phyloP scores from a whole-genome alignment of 2,888 invertebrate genomes.

The Arrhopalites spinosus region DNA sequence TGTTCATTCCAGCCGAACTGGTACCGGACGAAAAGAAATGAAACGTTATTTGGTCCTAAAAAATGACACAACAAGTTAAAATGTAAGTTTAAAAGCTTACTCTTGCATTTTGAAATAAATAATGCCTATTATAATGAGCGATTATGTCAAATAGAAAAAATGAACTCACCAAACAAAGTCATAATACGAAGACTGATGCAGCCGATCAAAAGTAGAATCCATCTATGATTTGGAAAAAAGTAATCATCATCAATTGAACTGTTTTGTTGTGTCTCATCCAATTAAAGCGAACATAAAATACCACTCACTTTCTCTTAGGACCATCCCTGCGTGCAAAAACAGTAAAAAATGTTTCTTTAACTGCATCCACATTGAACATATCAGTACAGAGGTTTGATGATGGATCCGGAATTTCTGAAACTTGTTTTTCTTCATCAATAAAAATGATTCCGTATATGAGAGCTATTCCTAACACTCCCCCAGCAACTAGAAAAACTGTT shows the following conservation, averaged over 20 bases:
- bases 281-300: neutral
- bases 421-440: constrained; percentile 57
- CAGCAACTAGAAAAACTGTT: constrained; percentile 63
- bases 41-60: constrained; percentile 56
- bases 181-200: constrained; percentile 50
- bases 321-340: constrained; percentile 66
- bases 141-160: too few relatives aligned
- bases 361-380: constrained; percentile 57
- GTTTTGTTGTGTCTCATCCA: neutral
- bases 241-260: neutral
- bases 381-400: constrained; percentile 36
- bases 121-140: too few relatives aligned
- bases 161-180: constrained; percentile 59
- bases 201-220: constrained; percentile 50
- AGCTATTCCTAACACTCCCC: constrained; percentile 61
- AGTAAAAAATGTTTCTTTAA: constrained; percentile 66
- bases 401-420: constrained; percentile 33
- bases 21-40: constrained; percentile 67
- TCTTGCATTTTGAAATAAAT: too few relatives aligned
- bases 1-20: constrained; percentile 70
- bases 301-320: constrained; percentile 59
- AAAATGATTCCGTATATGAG: constrained; percentile 63
- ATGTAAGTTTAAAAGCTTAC: too few relatives aligned
- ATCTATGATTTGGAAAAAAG: constrained; percentile 32
- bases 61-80: too few relatives aligned